Base-by-base conservation (phyloP, 2,113 vertebrate genomes). In the Tetrao urogallus region DNA sequence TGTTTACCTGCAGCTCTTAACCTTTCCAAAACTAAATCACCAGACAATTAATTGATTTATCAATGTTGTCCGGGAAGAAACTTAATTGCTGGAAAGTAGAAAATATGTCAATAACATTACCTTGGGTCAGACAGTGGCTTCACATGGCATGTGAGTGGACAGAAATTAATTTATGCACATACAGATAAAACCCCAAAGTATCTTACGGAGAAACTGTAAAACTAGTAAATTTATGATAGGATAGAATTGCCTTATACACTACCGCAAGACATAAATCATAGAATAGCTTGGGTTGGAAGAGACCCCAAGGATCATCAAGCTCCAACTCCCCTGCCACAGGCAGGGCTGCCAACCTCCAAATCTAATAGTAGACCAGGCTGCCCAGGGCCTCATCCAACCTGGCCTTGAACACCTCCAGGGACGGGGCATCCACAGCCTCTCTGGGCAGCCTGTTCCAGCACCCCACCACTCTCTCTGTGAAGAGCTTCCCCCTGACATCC, bases 21-120 rank as follows among this genome's bases (percentile, higher is more conserved):
- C 63, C 65, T 86, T 88, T 94, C 73, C 75, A 75, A 91, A 94
- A 72, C 42, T 54, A 75, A 83, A 90, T 81, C 52, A 81, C 34
- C 52, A 61, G 43, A 80, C 75, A 83, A 86, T 91, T 95, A 93
- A 95, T 94, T 92, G 93, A 94, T 95, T 95, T 91, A 78, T 71
- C 73, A 83, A 47, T 88, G 43, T 66, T 89, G 45, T 69, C 79
- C 4, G 1, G 82, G 57, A 94, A 88, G 69, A 92, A 92, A 71
- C 54, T 60, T 85, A 82, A 78, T 88, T 86, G 82, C 82, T 95
- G 57, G 42, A 88, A 91, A 94, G 61, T 75, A 40, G 34, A 93
- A 43, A 77, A 86, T 77, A 94, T 94, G 52, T 54, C 93, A 92
- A 81, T 88, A 94, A 42, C 21, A 34, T 81, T 88, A 71, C 57